Evolutionary conservation across 2,113 vertebrate genomes (phyloP).

Genomic region (Lepus timidus): DNA sequence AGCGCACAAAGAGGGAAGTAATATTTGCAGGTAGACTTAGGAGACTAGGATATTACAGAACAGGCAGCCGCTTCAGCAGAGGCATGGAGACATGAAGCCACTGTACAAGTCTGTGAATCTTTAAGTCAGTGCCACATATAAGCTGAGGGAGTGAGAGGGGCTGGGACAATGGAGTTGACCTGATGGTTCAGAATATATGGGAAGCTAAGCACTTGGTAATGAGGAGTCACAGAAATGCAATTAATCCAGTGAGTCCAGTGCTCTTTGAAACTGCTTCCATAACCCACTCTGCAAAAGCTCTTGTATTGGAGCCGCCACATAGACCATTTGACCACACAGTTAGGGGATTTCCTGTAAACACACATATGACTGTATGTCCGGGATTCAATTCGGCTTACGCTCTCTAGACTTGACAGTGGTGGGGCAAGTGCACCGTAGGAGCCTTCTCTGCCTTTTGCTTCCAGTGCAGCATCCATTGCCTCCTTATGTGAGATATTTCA

Average conservation of each 20-base stretch:
- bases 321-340: neutral
- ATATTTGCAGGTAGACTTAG: neutral
- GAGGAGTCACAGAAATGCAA: neutral
- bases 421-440: too few relatives aligned
- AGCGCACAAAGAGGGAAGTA: neutral
- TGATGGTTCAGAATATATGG: neutral
- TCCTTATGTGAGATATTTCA: too few relatives aligned
- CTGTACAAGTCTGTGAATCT: fast-evolving
- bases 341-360: neutral
- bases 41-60: neutral
- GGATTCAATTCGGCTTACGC: too few relatives aligned
- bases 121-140: fast-evolving
- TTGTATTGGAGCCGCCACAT: fast-evolving
- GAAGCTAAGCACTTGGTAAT: neutral
- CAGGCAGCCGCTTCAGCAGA: neutral
- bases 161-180: fast-evolving
- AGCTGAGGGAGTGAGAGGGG: fast-evolving
- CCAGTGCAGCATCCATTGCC: too few relatives aligned
- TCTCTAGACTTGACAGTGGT: too few relatives aligned
- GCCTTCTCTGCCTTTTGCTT: too few relatives aligned
- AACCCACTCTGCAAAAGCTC: neutral
- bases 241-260: neutral
- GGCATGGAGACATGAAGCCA: neutral
- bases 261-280: neutral
- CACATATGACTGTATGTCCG: too few relatives aligned